Base-by-base conservation (phyloP, 2,113 vertebrate species). In the Pungitius pungitius region DNA sequence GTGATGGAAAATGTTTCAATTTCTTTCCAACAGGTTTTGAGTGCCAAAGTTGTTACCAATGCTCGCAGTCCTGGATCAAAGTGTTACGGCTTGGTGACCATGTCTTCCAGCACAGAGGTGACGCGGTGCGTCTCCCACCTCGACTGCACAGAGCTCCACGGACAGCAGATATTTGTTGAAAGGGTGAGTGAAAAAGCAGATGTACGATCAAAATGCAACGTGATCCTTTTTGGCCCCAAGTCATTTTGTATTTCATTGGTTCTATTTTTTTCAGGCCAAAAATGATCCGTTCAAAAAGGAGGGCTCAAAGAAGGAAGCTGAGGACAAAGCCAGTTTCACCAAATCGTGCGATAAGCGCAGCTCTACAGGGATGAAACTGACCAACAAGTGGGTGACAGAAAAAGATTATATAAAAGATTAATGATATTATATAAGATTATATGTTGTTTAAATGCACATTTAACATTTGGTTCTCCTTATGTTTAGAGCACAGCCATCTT, bases 261-360 rank as follows among this genome's bases (percentile, higher is more conserved):
- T 1, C 1, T 55, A 1, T 37, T 20, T 35, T 35, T 69, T 77
- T 58, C 22, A 98, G 97, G 96, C 96, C 60, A 98, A 98, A 94
- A 97, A 94, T 17, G 96, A 99, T 92, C 96, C 97, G 3, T 98
- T 97, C 78, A 99, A 98, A 89, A 98, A 98, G 82, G 97, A 98
- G n/a, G 35, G 94, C 59, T 90, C 88, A 22, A 99, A 97, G 90
- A 98, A 97, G 75, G 97, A 99, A 80, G 92, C 85, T 0, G 96
- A 97, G 81, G 97, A 98, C 64, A 99, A 97, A 86, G 92, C 90
- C 10, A 76, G 93, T 69, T 96, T 94, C 2, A 57, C 88, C 74
- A 96, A 97, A 43, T 85, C 80, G 0, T 94, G 94, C 62, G 97
- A 98, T 62, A 98, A 98, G 84, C 97, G 96, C 69, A 91, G 73